Evolutionary conservation across 2,888 invertebrate genomes (phyloP).

Genomic region (Eristalis arbustorum): DNA sequence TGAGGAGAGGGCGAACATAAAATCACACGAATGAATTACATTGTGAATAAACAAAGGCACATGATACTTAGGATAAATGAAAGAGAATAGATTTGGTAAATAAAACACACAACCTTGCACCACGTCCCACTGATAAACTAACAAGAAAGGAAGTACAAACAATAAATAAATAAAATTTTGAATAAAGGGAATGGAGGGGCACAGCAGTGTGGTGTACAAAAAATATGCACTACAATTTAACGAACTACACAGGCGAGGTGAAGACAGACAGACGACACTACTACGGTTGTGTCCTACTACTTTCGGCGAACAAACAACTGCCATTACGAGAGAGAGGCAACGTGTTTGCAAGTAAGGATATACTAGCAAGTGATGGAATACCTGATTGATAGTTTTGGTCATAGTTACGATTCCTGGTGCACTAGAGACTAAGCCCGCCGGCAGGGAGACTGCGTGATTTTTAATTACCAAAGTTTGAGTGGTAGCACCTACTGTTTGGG

Average conservation of each 20-base stretch:
- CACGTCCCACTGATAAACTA: slow-evolving; percentile 13
- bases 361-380: slow-evolving; percentile 75
- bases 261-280: slow-evolving; percentile 24
- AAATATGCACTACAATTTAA: slow-evolving; percentile 38
- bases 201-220: not conserved
- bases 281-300: slow-evolving; percentile 53
- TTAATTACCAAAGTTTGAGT: slow-evolving; percentile 81
- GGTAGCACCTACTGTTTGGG: slow-evolving; percentile 79
- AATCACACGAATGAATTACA: not conserved
- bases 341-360: slow-evolving; percentile 4
- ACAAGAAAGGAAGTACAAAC: slow-evolving; percentile 3
- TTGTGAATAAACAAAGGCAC: not conserved
- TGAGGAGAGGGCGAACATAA: not conserved
- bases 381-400: slow-evolving; percentile 82
- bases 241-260: slow-evolving; percentile 35
- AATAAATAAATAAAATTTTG: slow-evolving; percentile 1
- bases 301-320: not conserved
- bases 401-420: slow-evolving; percentile 85
- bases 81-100: slow-evolving; percentile 16
- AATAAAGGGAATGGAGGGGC: not conserved
- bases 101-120: slow-evolving; percentile 11
- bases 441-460: slow-evolving; percentile 82
- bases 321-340: slow-evolving; percentile 3
- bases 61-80: not conserved
- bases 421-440: slow-evolving; percentile 81